Evolutionary conservation across 2,113 vertebrate genomes (phyloP), one percentile per base, ranked within the genome.

Genomic region (Pomatostomus ruficeps): DNA sequence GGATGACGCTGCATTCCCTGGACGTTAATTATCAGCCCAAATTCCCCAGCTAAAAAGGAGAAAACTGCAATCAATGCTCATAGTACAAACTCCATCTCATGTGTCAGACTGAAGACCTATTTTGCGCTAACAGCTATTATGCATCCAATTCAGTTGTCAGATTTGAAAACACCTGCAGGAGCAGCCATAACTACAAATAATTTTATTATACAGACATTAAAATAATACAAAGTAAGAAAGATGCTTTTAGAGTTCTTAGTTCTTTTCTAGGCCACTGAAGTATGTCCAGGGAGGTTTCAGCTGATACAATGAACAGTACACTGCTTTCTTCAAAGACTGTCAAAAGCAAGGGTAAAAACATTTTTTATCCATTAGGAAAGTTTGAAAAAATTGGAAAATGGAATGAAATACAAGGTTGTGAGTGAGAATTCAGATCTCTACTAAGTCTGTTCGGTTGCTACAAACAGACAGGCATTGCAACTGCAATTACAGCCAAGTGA

Each of bases 221-320:
- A 40, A 42, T 23, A 28, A 57, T 7, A 52, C 4, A 12, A 54
- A 73, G n/a, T 21, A 5, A 81, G 70, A 61, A 76, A 10, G 18
- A 49, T 7, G 3, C 40, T 40, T 55, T 88, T 52, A 29, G 31
- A 6, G 7, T 36, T 94, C 65, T 48, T 49, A 38, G 26, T 48
- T 59, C 45, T 59, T 67, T 88, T 80, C 48, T 18, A 52, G n/a
- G 45, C 49, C 35, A 75, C 31, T 54, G 4, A 84, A 78, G 1
- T 10, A 82, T 1, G 3, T 13, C 28, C 31, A 75, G 38, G 11
- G 18, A 89, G 10, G 26, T 74, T 74, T 57, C 29, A 54, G 46
- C 11, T 29, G 28, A 36, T 21, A 28, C 1, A 59, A 43, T 0
- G 0, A 76, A n/a, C 55, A 68, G 22, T 10, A 42, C 7, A 9